phyloP scores from a whole-genome alignment of 2,888 invertebrate genomes.

The Hypsopygia costalis region DNA sequence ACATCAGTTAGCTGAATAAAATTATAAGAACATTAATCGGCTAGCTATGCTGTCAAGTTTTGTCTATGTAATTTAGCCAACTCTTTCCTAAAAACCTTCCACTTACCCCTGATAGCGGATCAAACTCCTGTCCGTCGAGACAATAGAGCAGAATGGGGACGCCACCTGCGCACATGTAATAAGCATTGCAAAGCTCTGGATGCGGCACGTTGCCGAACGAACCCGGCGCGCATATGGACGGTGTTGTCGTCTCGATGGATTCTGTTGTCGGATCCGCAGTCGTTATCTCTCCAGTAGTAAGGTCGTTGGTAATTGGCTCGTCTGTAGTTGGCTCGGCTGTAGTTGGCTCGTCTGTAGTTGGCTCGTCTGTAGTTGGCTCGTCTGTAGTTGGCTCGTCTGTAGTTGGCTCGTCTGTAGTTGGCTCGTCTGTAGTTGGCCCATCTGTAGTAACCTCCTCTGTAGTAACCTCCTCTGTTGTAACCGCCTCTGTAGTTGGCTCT shows the following conservation, averaged over 20 bases:
- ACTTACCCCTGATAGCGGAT: slow-evolving; percentile 23
- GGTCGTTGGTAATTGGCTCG: no score
- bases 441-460: no score
- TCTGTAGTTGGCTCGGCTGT: background rate
- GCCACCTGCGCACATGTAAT: slow-evolving; percentile 36
- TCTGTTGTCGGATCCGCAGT: background rate
- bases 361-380: no score
- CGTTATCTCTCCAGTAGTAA: background rate
- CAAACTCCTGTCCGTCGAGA: slow-evolving; percentile 30
- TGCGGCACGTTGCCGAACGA: slow-evolving; percentile 32
- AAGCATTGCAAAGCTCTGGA: slow-evolving; percentile 33
- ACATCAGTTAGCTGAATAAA: no score
- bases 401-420: no score
- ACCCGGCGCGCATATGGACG: slow-evolving; percentile 24
- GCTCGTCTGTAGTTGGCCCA: no score
- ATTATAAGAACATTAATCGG: no score
- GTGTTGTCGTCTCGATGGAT: background rate
- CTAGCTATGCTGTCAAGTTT: no score
- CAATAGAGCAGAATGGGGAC: slow-evolving; percentile 29
- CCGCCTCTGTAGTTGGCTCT: no score
- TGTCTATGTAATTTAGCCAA: no score
- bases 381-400: no score
- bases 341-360: background rate
- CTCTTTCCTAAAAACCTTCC: background rate
- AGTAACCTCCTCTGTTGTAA: no score